Percentiles rank a stretch among this genome's conserved stretches.
phyloP scores from a whole-genome alignment of 2,888 invertebrate genomes.

The Willowsia nigromaculata region DNA sequence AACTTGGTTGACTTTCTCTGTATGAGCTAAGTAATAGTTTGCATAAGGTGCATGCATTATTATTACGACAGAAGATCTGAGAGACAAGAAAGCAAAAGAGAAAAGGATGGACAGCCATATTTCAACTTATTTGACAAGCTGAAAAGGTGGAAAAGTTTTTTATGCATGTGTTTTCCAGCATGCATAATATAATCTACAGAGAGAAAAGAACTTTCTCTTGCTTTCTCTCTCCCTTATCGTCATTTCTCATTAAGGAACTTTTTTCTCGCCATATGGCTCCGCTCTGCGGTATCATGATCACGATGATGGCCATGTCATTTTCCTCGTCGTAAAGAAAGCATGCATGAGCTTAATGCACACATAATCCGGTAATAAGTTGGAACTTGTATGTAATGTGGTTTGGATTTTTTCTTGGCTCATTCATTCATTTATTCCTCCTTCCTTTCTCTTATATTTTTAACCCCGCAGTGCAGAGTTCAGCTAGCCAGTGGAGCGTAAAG shows the following conservation, averaged over 20 bases:
- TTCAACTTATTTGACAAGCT: conserved; percentile 27
- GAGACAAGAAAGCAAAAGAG: not conserved
- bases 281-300: not conserved
- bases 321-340: not conserved
- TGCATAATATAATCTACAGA: too few species aligned
- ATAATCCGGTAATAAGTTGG: conserved; percentile 13
- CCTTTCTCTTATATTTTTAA: not conserved
- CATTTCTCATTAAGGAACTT: conserved; percentile 30
- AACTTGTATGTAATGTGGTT: not conserved
- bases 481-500: conserved; percentile 26
- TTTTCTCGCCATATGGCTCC: not conserved
- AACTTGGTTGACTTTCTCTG: not conserved
- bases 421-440: not conserved
- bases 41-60: too few species aligned
- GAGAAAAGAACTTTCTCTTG: not conserved
- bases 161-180: too few species aligned
- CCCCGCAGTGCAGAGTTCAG: conserved; percentile 45
- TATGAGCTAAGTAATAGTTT: not conserved
- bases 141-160: conserved; percentile 18
- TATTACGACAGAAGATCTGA: not conserved
- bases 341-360: not conserved
- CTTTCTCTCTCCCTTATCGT: not conserved
- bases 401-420: conserved; percentile 28
- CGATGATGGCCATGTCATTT: not conserved
- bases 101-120: not conserved